phyloP scores from a whole-genome alignment of 2,888 invertebrate species.

The Limnephilus rhombicus region DNA sequence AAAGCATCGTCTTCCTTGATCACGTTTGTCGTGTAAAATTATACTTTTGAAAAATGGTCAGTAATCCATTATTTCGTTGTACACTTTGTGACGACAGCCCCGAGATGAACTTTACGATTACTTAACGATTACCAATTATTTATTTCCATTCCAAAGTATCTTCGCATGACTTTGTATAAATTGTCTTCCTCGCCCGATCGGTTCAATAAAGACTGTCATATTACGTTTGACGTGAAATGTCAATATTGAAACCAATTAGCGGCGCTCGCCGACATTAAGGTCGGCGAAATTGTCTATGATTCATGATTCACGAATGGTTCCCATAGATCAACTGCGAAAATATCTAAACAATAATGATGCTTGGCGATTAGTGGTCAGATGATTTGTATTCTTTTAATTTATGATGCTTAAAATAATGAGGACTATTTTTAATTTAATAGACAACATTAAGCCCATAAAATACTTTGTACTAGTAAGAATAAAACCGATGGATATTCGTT shows the following conservation, averaged over 20 bases:
- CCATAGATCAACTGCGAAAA: neutral
- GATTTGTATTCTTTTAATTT: neutral
- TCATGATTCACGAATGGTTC: conserved; percentile 33
- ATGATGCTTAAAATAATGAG: neutral
- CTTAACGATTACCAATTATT: neutral
- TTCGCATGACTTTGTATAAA: neutral
- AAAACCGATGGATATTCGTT: neutral
- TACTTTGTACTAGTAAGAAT: neutral
- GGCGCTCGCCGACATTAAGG: conserved; percentile 2
- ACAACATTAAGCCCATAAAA: neutral
- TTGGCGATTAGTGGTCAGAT: neutral
- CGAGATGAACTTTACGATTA: neutral
- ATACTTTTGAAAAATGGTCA: neutral
- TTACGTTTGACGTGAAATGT: conserved; percentile 35
- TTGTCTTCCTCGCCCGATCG: neutral
- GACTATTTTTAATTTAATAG: neutral
- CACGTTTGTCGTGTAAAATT: neutral
- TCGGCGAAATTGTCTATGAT: conserved; percentile 41
- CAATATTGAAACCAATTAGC: conserved; percentile 43
- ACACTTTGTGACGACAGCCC: conserved; percentile 1
- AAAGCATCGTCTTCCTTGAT: neutral
- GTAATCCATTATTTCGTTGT: neutral
- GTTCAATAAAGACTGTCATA: neutral
- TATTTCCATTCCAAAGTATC: neutral
- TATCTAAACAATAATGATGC: neutral